A percentile compares a stretch with the other conserved stretches of the same genome.
These are phyloP conservation scores for Phengaris alcon DNA, from an alignment of 2,888 invertebrate species.

Conservation along the genomic window DNA sequence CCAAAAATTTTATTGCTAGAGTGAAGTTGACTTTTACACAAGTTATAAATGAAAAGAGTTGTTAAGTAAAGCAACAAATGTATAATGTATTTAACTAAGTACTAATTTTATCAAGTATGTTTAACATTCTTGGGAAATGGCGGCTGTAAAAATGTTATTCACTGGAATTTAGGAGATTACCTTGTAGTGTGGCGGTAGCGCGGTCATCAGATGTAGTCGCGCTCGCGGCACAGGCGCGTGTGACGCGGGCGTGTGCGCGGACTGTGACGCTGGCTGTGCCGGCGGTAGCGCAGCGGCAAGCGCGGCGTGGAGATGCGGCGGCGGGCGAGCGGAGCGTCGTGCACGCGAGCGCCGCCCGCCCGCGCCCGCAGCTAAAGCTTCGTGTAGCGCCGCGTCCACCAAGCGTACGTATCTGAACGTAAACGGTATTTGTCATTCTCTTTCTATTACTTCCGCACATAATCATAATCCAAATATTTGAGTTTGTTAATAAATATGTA, in stretches of 20 bases:
- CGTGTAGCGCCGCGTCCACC: conserved; percentile 93
- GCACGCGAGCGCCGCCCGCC: conserved; percentile 64
- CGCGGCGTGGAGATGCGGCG: conserved; percentile 92
- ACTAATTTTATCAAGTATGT: no score
- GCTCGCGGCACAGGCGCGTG: conserved; percentile 81
- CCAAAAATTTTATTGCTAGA: no score
- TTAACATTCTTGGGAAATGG: no score
- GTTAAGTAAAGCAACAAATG: no score
- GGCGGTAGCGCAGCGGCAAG: conserved; percentile 86
- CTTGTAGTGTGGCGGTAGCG: conserved; percentile 51
- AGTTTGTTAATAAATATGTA: no score
- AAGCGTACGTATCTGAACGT: conserved; percentile 87
- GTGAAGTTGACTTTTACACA: no score
- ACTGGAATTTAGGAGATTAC: conserved; percentile 33
- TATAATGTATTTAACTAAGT: no score
- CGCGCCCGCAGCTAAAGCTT: conserved; percentile 88
- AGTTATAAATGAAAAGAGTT: no score
- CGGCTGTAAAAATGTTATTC: background rate
- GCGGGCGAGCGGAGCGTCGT: conserved; percentile 82
- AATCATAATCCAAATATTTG: no score
- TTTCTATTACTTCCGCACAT: background rate
- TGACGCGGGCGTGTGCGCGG: conserved; percentile 33
- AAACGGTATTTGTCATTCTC: background rate
- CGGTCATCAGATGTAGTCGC: conserved; percentile 44
- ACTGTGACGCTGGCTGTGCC: background rate